Percentiles rank a stretch among this genome's conserved stretches.
phyloP scores from a whole-genome alignment of 2,888 invertebrate genomes.

The Platycheirus albimanus region DNA sequence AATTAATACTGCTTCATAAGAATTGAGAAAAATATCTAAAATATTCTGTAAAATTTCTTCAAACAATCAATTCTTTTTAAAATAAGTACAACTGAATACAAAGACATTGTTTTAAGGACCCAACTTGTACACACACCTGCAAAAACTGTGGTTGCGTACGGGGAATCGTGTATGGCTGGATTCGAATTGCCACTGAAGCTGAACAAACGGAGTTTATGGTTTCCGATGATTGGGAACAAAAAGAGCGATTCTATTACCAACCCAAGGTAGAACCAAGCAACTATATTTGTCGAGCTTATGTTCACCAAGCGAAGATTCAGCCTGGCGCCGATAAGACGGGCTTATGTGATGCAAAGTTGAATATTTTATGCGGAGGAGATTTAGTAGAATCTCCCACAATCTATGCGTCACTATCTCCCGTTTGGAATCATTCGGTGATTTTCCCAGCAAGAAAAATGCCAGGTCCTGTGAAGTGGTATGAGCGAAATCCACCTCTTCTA shows the following conservation, averaged over 20 bases:
- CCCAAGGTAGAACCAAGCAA: conserved; percentile 80
- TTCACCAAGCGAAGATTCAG: conserved; percentile 87
- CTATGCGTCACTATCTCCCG: conserved; percentile 83
- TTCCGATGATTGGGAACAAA: conserved; percentile 76
- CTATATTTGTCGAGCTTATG: conserved; percentile 86
- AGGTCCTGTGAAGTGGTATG: conserved; percentile 77
- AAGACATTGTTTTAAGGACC: conserved; percentile 82
- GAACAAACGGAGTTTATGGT: conserved; percentile 77
- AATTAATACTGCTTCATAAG: too few species aligned
- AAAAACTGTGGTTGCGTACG: conserved; percentile 79
- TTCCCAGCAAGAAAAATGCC: conserved; percentile 82
- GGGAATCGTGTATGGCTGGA: conserved; percentile 78
- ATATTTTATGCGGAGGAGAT: conserved; percentile 76
- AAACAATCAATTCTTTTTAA: too few species aligned
- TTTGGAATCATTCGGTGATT: conserved; percentile 85
- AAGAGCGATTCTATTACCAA: conserved; percentile 77
- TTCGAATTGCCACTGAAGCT: conserved; percentile 79
- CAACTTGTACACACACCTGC: conserved; percentile 83
- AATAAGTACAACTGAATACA: too few species aligned
- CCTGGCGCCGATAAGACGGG: conserved; percentile 84
- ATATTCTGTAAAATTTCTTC: too few species aligned
- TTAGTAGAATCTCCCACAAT: conserved; percentile 76
- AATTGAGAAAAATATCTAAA: too few species aligned
- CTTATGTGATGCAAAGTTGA: conserved; percentile 83
- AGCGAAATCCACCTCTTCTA: conserved; percentile 81